Percentiles rank a stretch among this genome's conserved stretches.
Evolutionary conservation across 53 echinoderm and acorn worm genomes (phyloP).

Genomic region (Antedon mediterranea): DNA sequence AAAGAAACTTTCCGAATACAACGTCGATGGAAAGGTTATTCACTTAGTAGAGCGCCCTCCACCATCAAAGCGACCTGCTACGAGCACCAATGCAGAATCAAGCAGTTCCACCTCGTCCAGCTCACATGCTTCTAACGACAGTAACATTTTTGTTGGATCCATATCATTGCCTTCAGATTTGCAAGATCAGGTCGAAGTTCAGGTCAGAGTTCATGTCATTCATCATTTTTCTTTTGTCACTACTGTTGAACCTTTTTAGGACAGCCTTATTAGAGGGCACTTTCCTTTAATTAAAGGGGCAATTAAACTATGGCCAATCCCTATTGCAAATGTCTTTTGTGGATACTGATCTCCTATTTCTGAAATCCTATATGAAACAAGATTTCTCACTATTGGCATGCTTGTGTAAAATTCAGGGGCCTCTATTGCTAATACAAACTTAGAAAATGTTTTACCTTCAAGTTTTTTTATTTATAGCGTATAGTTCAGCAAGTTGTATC

Average conservation of each 20-base stretch:
- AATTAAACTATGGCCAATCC: no score
- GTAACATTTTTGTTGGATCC: constrained; percentile 56
- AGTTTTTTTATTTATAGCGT: constrained; percentile 22
- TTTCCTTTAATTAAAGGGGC: no score
- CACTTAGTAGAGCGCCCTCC: constrained; percentile 94
- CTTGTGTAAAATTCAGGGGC: no score
- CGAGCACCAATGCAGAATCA: neutral
- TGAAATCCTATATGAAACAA: no score
- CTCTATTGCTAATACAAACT: no score
- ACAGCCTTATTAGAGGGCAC: no score
- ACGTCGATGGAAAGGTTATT: constrained; percentile 69
- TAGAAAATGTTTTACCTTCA: no score
- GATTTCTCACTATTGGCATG: no score
- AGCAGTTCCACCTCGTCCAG: neutral
- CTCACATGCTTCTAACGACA: neutral
- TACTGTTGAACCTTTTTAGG: no score
- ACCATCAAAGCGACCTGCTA: constrained; percentile 22
- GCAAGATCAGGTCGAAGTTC: constrained; percentile 40
- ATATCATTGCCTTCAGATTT: constrained; percentile 63
- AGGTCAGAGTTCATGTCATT: constrained; percentile 20
- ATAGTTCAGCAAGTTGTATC: constrained; percentile 61
- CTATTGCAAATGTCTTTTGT: no score
- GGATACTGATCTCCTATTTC: no score
- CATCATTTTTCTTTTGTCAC: no score
- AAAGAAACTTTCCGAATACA: constrained; percentile 72